Evolutionary conservation across 1,140 invertebrate species (phyloP), one percentile per base, ranked within the genome.

Genomic region (Nebria ingens): DNA sequence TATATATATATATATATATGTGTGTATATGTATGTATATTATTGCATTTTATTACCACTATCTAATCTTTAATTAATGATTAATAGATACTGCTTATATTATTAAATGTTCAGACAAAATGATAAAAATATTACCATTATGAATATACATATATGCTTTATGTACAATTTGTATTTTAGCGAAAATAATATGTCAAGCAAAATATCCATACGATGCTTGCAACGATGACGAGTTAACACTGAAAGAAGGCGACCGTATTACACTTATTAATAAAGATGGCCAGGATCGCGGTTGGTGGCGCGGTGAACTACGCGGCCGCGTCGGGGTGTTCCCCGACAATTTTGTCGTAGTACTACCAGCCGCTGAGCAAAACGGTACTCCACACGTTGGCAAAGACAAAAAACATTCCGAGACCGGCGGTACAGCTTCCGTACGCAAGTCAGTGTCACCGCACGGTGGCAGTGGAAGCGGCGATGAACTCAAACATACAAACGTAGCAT

Each of bases 221-320:
- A 97, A 98, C 69, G 89, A 93, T 15, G 96, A 98, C 75, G 96
- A 98, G 73, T 72, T 99, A 56, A 86, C 85, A 1, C 72, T 99
- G 22, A 81, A 79, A 57, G 89, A 93, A 70, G 93, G 92, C 22
- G 93, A 98, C 64, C 77, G 96, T 15, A 86, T 99, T 57, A 89
- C 82, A 4, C 78, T 98, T 55, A 71, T 98, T 25, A 86, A 82
- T 22, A 91, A 85, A 76, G 86, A 96, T 63, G 83, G 89, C 29
- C 89, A 90, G 45, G 96, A 98, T 72, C 86, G 89, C 59, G 93
- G 93, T 38, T 98, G 94, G 96, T 98, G 94, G 94, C 86, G 86
- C 71, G 96, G 95, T 51, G 94, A 98, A 74, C 63, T 95, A 0
- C 82, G 85, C 59, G 94, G 93, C 21, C 82, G 83, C 68, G 73